Percentiles rank a stretch among this genome's conserved stretches.
These are phyloP conservation scores for Grantiella picta DNA, from an alignment of 2,113 vertebrate genomes.

Conservation along the genomic window DNA sequence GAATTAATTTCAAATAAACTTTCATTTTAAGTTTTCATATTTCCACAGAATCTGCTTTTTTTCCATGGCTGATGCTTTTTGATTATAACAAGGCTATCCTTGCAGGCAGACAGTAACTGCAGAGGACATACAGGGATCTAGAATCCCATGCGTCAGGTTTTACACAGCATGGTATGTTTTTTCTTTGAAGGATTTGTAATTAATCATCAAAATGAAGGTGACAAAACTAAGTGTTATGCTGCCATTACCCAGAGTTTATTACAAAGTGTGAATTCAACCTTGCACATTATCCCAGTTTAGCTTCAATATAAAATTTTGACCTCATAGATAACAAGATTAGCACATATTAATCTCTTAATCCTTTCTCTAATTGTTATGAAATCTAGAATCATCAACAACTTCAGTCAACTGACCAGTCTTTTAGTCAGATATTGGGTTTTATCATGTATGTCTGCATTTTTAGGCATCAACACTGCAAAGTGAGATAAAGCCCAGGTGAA, in stretches of 20 bases:
- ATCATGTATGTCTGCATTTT: neutral
- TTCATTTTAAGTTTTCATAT: neutral
- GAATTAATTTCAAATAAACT: neutral
- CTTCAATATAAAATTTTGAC: neutral
- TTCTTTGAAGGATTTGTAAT: neutral
- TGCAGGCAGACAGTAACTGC: neutral
- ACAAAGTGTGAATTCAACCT: neutral
- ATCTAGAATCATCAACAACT: neutral
- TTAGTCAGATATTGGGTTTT: neutral
- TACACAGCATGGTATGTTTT: neutral
- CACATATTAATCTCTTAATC: conserved; percentile 20
- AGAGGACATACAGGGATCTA: neutral
- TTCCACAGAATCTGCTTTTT: neutral
- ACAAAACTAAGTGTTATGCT: neutral
- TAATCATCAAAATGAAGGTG: neutral
- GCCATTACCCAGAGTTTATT: neutral
- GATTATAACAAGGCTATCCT: neutral
- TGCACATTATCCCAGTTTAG: neutral
- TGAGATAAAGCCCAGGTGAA: neutral
- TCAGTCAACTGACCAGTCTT: neutral
- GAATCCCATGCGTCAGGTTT: neutral
- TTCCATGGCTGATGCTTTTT: neutral
- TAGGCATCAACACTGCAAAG: neutral
- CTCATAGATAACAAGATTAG: conserved; percentile 29
- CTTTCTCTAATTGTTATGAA: conserved; percentile 16